Conservation (phyloP, 2,797 vertebrate genomes). For the Sandelia bainsii region DNA sequence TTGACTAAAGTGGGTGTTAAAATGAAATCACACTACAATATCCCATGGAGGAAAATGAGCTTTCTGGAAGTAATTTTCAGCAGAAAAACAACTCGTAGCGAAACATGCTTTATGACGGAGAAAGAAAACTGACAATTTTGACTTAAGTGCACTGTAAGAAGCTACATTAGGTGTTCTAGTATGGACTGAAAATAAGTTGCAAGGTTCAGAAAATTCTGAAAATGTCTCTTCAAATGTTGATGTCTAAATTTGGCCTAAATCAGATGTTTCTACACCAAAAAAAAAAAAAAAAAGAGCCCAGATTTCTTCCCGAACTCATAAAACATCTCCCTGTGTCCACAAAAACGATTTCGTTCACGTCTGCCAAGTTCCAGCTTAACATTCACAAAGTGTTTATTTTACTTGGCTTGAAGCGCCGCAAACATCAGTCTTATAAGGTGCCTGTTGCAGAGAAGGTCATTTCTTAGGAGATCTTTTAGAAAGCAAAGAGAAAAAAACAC, state of each 20-base stretch:
- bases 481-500: conserved; percentile 50
- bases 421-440: conserved; percentile 77
- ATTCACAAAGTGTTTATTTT: conserved; percentile 84
- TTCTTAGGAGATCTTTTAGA: conserved; percentile 68
- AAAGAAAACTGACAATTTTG: conserved; percentile 13
- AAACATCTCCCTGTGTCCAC: conserved; percentile 76
- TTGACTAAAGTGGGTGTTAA: conserved; percentile 75
- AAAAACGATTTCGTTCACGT: conserved; percentile 66
- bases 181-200: background rate
- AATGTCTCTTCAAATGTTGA: conserved; percentile 1
- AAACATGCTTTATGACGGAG: conserved; percentile 9
- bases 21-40: conserved; percentile 63
- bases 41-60: conserved; percentile 55
- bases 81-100: conserved; percentile 29
- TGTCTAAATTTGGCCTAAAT: conserved; percentile 12
- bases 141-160: background rate
- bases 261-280: conserved; percentile 43
- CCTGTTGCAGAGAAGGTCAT: conserved; percentile 72
- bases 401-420: conserved; percentile 76
- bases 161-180: conserved; percentile 7
- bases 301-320: conserved; percentile 76
- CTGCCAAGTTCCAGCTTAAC: conserved; percentile 82
- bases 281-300: conserved; percentile 47
- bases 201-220: background rate
- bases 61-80: conserved; percentile 51